Conservation (phyloP, 2,797 vertebrate species). For the Calcarius lapponicus region DNA sequence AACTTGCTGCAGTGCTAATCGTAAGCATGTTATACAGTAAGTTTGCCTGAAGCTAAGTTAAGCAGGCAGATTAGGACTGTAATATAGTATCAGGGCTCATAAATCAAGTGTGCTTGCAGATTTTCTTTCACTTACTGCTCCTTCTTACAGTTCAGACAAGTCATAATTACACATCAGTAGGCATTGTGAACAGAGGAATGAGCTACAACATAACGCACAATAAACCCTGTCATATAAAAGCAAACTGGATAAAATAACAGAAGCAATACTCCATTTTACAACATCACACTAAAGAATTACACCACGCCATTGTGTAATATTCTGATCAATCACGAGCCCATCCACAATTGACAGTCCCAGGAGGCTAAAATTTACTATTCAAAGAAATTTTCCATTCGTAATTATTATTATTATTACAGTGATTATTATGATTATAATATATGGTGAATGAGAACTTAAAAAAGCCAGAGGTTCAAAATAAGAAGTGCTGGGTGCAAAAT, state of each 20-base stretch:
- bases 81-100: conserved; percentile 85
- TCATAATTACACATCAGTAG: conserved; percentile 96
- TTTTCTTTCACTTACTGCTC: conserved; percentile 88
- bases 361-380: conserved; percentile 76
- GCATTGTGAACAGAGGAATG: conserved; percentile 87
- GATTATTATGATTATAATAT: conserved; percentile 71
- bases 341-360: conserved; percentile 80
- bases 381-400: conserved; percentile 72
- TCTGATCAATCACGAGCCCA: conserved; percentile 84
- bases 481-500: conserved; percentile 60
- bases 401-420: conserved; percentile 65
- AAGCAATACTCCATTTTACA: conserved; percentile 92
- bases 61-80: conserved; percentile 87
- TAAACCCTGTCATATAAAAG: conserved; percentile 95
- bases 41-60: conserved; percentile 84
- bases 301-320: conserved; percentile 81
- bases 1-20: conserved; percentile 81
- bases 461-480: conserved; percentile 73
- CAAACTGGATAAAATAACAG: conserved; percentile 94
- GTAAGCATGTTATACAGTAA: conserved; percentile 79
- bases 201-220: conserved; percentile 91
- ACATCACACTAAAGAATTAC: conserved; percentile 86
- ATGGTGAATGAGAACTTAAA: conserved; percentile 53
- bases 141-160: conserved; percentile 88
- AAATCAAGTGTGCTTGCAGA: conserved; percentile 91